Evolutionary conservation across 2,888 invertebrate species (phyloP), one percentile per base, ranked within the genome.

Genomic region (Hirtodrosophila alboralis): DNA sequence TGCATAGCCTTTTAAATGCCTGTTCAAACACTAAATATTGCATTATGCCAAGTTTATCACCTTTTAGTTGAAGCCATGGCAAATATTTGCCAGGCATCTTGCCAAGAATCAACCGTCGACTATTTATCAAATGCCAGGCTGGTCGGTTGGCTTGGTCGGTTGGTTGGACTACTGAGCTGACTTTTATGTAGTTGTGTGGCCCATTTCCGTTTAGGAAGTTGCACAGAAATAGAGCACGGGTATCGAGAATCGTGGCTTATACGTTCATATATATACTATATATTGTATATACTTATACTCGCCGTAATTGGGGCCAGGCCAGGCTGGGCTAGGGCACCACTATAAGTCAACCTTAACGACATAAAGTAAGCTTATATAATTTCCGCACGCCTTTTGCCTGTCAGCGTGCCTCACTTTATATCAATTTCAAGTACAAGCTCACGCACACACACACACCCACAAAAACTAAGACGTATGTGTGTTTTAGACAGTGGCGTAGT

Each of bases 31-130:
- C 65, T 72, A 69, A 77, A 81, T 80, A 75, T 72, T 69, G 62
- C 75, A 77, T 77, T 81, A 75, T 81, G 79, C 60, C 70, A 70
- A 66, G 79, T 75, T 78, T 66, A 78, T 72, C 81, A 78, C 78
- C 75, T 77, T 78, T 78, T 66, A 81, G 78, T 65, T 56, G 54
- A 69, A 54, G 59, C 54, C 62, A 37, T 47, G 12, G 60, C 51
- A 70, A 78, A 83, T 83, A 83, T 78, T 75, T 73, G 54, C 41
- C 41, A 43, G 43, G 66, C 62, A 61, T 49, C 10, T 26, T 56
- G 66, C 66, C 61, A 70, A 66, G 61, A 59, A 64, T 47, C 49
- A 58, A 52, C n/a, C 59, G 33, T 52, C 26, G 53, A 51, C 67
- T 60, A 71, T 75, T 71, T 75, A 73, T 73, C 74, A 69, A 65